phyloP scores from a whole-genome alignment of 2,888 invertebrate species.

The Onthophagus sagittarius region DNA sequence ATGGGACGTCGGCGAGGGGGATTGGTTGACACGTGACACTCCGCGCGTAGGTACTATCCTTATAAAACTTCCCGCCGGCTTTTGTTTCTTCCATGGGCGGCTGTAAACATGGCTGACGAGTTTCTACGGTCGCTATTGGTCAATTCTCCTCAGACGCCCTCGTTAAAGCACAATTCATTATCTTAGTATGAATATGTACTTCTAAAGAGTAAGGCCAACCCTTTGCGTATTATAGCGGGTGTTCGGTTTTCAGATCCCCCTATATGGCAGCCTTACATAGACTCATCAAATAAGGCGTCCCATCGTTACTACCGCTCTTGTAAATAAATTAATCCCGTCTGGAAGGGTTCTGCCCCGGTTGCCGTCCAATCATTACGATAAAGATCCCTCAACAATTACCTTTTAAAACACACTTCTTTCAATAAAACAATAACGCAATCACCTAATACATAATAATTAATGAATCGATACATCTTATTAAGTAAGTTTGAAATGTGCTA shows the following conservation, averaged over 20 bases:
- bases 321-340: slow-evolving; percentile 28
- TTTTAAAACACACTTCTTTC: not conserved
- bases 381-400: too few relatives aligned
- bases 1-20: slow-evolving; percentile 20
- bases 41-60: slow-evolving; percentile 25
- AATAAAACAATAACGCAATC: not conserved
- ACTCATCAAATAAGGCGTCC: slow-evolving; percentile 25
- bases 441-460: not conserved
- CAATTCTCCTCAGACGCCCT: slow-evolving; percentile 33
- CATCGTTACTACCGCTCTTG: slow-evolving; percentile 25
- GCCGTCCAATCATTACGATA: too few relatives aligned
- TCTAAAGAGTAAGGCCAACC: slow-evolving; percentile 27
- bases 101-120: slow-evolving; percentile 36
- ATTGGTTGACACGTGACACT: slow-evolving; percentile 27
- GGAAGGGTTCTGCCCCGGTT: not conserved
- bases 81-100: slow-evolving; percentile 36
- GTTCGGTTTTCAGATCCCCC: slow-evolving; percentile 26
- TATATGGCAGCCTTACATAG: slow-evolving; percentile 18
- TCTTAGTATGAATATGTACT: slow-evolving; percentile 33
- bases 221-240: slow-evolving; percentile 28
- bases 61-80: slow-evolving; percentile 32
- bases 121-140: slow-evolving; percentile 34
- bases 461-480: not conserved
- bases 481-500: not conserved
- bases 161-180: slow-evolving; percentile 33